These are phyloP conservation scores for Diprion similis DNA, from an alignment of 1,140 invertebrate species.

Conservation along the genomic window DNA sequence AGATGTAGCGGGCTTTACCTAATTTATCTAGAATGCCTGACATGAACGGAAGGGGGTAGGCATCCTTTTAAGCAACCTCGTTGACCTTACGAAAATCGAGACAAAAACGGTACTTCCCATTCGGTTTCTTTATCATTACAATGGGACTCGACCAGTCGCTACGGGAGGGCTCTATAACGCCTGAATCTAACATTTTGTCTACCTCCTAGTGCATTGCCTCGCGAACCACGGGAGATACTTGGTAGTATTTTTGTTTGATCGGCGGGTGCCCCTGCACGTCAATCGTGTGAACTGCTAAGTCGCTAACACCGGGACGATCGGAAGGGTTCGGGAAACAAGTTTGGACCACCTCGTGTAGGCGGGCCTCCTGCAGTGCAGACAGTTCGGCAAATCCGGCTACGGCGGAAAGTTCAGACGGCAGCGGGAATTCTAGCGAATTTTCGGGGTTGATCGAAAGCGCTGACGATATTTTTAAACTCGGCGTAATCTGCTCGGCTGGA, in stretches of 20 bases:
- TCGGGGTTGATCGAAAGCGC: too few species aligned
- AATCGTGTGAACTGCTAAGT: slow-evolving; percentile 38
- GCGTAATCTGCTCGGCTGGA: too few species aligned
- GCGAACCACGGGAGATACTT: slow-evolving; percentile 30
- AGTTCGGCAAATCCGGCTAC: too few species aligned
- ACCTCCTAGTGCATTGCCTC: slow-evolving; percentile 36
- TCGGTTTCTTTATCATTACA: slow-evolving; percentile 35
- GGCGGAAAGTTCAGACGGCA: too few species aligned
- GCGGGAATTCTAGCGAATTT: too few species aligned
- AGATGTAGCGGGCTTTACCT: too few species aligned
- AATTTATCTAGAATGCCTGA: too few species aligned
- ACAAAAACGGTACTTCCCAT: neutral
- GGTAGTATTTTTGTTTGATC: slow-evolving; percentile 41
- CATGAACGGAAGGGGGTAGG: too few species aligned
- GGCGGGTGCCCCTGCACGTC: slow-evolving; percentile 34
- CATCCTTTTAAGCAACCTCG: neutral
- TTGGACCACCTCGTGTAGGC: too few species aligned
- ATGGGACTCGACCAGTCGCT: slow-evolving; percentile 42
- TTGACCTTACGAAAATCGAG: neutral
- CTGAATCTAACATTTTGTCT: slow-evolving; percentile 38
- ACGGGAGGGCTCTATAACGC: slow-evolving; percentile 38
- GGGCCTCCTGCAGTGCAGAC: too few species aligned
- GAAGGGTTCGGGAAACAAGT: too few species aligned
- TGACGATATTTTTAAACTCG: too few species aligned
- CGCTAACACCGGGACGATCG: slow-evolving; percentile 23